Evolutionary conservation across 2,888 invertebrate species (phyloP).

Genomic region (Dicranocentrus wangi): DNA sequence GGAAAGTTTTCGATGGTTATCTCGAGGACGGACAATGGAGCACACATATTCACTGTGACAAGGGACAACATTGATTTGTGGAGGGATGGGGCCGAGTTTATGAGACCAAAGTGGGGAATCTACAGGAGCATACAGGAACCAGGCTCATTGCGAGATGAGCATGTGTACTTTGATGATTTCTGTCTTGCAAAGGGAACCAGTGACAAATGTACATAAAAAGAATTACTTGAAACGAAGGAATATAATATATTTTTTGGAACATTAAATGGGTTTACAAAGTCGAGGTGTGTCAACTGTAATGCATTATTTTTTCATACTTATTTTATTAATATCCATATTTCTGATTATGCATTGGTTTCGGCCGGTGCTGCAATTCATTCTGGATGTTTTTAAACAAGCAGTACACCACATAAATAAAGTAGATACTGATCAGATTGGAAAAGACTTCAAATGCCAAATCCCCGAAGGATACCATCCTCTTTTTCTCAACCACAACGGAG

Average conservation of each 20-base stretch:
- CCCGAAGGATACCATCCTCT: neutral
- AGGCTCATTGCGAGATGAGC: conserved; percentile 63
- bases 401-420: conserved; percentile 43
- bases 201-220: conserved; percentile 41
- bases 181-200: conserved; percentile 68
- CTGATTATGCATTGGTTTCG: conserved; percentile 3
- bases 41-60: conserved; percentile 53
- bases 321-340: conserved; percentile 12
- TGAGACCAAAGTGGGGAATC: conserved; percentile 70
- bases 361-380: neutral
- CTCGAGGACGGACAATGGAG: conserved; percentile 41
- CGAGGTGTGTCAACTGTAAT: no score
- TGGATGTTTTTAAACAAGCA: conserved; percentile 15
- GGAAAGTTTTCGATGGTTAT: conserved; percentile 56
- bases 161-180: conserved; percentile 65
- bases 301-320: neutral
- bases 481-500: neutral
- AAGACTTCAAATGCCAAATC: conserved; percentile 2
- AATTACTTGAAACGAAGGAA: no score
- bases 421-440: conserved; percentile 18
- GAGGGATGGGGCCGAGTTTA: conserved; percentile 52
- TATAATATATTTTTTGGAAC: neutral
- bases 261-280: no score
- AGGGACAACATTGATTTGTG: conserved; percentile 65
- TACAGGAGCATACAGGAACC: conserved; percentile 69